Percentiles rank a stretch among this genome's conserved stretches.
Conservation (phyloP, 2,113 vertebrate genomes). For the Eidolon helvum region DNA sequence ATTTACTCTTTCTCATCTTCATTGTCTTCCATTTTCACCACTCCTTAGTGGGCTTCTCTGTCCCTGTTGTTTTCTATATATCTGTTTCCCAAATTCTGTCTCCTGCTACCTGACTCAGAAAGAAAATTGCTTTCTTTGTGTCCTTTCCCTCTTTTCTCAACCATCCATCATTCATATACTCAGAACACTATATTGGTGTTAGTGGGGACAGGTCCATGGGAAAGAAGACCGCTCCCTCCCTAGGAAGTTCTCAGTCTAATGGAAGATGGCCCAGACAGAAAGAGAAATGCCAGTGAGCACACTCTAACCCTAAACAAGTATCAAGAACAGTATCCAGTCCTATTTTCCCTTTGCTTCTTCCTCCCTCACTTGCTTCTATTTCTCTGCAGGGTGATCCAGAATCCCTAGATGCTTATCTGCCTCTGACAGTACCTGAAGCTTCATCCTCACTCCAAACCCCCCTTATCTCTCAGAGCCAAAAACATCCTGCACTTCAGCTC, state of each 20-base stretch:
- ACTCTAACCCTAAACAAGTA: background rate
- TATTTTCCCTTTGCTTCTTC: background rate
- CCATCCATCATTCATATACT: background rate
- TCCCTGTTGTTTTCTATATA: background rate
- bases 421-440: background rate
- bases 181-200: background rate
- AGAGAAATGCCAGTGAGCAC: background rate
- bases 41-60: background rate
- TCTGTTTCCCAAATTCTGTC: background rate
- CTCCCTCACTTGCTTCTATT: background rate
- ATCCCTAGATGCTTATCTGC: background rate
- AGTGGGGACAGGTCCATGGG: background rate
- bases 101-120: background rate
- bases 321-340: background rate
- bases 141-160: background rate
- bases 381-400: slow-evolving; percentile 55
- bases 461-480: slow-evolving; percentile 25
- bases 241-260: background rate
- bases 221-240: background rate
- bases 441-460: background rate
- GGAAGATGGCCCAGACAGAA: background rate
- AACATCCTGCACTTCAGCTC: background rate
- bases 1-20: background rate
- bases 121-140: background rate
- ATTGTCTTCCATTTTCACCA: background rate